These are phyloP conservation scores for Lutjanus campechanus DNA, from an alignment of 2,797 vertebrate species.

Conservation along the genomic window DNA sequence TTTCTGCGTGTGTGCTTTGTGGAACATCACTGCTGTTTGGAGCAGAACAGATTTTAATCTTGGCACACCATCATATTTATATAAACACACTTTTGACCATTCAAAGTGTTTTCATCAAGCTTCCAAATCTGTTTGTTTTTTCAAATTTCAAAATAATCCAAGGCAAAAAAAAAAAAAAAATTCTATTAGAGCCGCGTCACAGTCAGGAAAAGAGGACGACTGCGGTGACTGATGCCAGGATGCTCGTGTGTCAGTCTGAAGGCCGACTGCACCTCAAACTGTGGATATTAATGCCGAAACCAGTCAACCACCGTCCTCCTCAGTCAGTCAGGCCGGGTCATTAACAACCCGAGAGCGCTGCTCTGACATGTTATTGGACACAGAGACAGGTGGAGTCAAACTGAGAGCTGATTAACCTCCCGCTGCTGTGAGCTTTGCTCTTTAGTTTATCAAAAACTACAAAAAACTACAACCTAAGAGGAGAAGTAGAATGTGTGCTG, in stretches of 20 bases:
- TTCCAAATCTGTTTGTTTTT: neutral
- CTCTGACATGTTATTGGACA: slow-evolving; percentile 35
- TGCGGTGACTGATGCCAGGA: slow-evolving; percentile 11
- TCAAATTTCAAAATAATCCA: neutral
- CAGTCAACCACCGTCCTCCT: neutral
- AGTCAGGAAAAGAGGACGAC: neutral
- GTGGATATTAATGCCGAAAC: slow-evolving; percentile 22
- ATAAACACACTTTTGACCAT: too few species aligned
- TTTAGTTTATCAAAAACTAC: slow-evolving; percentile 11
- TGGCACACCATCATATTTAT: neutral
- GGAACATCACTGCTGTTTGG: neutral
- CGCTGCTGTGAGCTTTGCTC: slow-evolving; percentile 6
- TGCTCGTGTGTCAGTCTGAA: slow-evolving; percentile 19
- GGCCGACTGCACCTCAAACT: slow-evolving; percentile 1
- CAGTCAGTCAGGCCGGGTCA: slow-evolving; percentile 20
- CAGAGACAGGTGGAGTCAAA: slow-evolving; percentile 34
- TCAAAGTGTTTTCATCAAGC: too few species aligned
- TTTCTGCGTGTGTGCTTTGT: neutral
- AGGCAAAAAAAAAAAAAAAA: neutral
- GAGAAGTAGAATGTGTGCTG: slow-evolving; percentile 14
- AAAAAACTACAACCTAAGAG: neutral
- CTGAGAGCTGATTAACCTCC: slow-evolving; percentile 25
- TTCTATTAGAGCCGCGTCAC: neutral
- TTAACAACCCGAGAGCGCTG: slow-evolving; percentile 26
- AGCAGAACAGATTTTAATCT: neutral